Evolutionary conservation across 2,113 vertebrate species (phyloP), one percentile per base, ranked within the genome.

Genomic region (Gavia stellata): DNA sequence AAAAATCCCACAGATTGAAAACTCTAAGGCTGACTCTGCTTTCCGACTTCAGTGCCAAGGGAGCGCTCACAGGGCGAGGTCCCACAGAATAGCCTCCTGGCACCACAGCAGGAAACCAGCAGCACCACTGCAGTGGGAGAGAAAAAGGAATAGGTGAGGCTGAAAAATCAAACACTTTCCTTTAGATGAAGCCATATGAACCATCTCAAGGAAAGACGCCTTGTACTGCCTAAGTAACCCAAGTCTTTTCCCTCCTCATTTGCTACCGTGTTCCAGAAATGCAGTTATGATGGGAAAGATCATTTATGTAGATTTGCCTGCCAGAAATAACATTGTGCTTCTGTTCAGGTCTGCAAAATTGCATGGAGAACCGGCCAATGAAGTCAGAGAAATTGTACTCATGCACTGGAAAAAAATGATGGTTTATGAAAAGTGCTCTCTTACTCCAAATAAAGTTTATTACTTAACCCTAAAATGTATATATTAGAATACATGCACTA

Each of bases 1-100:
- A 93, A 78, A 33, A 26, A 7, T 5, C 7, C 28, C 72, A 61
- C 38, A 75, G 45, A 92, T n/a, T 70, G 78, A 61, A 92, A 95
- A 70, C 92, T 84, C 38, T 23, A 40, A 70, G 63, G 91, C 87
- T 95, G 92, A 72, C 44, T 89, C 90, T 59, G 80, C 52, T 89
- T 92, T 80, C 55, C 17, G 1, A 29, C 45, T 34, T 11, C 34
- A 67, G 33, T 29, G 91, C 50, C 83, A 89, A 17, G 33, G 59
- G 55, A 82, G 74, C 0, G 1, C 59, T 81, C 56, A 7, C n/a
- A n/a, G 71, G 87, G 84, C 1, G 49, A 94, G 86, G 78, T 95
- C 68, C 89, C 68, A 61, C 55, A 24, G 53, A 81, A 75, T 42
- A 52, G 80, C 36, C 84, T 91, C 92, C 94, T 47, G 87, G 58